phyloP scores from a whole-genome alignment of 2,113 vertebrate species.

The Synchiropus splendidus region DNA sequence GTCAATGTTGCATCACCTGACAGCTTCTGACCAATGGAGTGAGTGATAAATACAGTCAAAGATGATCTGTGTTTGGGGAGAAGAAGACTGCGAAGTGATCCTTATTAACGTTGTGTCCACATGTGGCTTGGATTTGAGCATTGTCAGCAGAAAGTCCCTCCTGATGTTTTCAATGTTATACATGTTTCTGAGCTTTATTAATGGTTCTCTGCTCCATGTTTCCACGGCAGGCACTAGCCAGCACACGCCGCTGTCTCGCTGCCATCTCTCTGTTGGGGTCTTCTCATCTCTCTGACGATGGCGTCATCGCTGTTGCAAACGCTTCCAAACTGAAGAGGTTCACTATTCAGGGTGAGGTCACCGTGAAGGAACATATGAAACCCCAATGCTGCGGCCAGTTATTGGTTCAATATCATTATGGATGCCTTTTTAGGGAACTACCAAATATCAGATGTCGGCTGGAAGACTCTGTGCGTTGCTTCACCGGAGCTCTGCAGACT shows the following conservation, averaged over 20 bases:
- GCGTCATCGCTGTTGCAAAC: conserved; percentile 64
- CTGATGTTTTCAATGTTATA: too few relatives aligned
- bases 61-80: too few relatives aligned
- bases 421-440: conserved; percentile 60
- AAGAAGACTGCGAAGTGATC: too few relatives aligned
- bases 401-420: too few relatives aligned
- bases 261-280: conserved; percentile 66
- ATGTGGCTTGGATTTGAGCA: too few relatives aligned
- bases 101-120: too few relatives aligned
- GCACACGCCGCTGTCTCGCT: conserved; percentile 59
- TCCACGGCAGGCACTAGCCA: conserved; percentile 60
- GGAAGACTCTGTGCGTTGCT: conserved; percentile 60
- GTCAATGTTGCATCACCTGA: too few relatives aligned
- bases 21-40: too few relatives aligned
- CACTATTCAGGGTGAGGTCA: conserved; percentile 58
- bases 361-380: not conserved
- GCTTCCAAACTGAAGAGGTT: conserved; percentile 60
- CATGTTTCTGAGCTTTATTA: too few relatives aligned
- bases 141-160: too few relatives aligned
- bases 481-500: conserved; percentile 66
- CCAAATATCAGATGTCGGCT: conserved; percentile 67
- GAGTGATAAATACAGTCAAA: too few relatives aligned
- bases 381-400: not conserved
- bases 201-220: not conserved
- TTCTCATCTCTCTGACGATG: conserved; percentile 63